Percentiles rank a stretch among this genome's conserved stretches.
phyloP scores from a whole-genome alignment of 2,113 vertebrate genomes.

The Leptobrachium leishanense region DNA sequence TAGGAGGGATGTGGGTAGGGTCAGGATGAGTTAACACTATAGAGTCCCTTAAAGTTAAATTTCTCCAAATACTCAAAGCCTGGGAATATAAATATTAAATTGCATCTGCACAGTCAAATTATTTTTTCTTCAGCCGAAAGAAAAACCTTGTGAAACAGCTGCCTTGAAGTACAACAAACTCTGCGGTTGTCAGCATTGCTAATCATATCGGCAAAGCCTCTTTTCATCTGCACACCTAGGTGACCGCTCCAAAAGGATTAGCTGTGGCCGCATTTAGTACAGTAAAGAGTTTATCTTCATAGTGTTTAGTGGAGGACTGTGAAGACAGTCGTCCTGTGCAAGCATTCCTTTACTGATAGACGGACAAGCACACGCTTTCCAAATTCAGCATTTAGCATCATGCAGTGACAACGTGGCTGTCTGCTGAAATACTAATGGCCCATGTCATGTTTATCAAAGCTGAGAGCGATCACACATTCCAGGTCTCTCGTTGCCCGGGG shows the following conservation, averaged over 20 bases:
- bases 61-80: not conserved
- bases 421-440: slow-evolving; percentile 45
- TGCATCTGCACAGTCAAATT: not conserved
- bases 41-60: not conserved
- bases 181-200: slow-evolving; percentile 47
- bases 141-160: slow-evolving; percentile 36
- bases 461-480: slow-evolving; percentile 32
- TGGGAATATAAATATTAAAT: not conserved
- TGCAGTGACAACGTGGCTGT: slow-evolving; percentile 25
- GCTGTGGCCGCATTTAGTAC: slow-evolving; percentile 64
- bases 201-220: slow-evolving; percentile 61
- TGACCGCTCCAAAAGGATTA: slow-evolving; percentile 63
- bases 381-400: slow-evolving; percentile 28
- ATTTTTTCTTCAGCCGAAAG: not conserved
- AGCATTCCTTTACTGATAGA: slow-evolving; percentile 12
- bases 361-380: not conserved
- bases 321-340: not conserved
- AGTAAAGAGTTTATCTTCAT: slow-evolving; percentile 64
- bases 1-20: too few species aligned
- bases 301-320: slow-evolving; percentile 10
- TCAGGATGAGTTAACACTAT: too few species aligned
- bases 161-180: slow-evolving; percentile 28
- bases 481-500: slow-evolving; percentile 18
- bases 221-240: slow-evolving; percentile 55
- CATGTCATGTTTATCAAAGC: slow-evolving; percentile 45